Percentiles rank a stretch among this genome's conserved stretches.
phyloP scores from a whole-genome alignment of 1,140 invertebrate genomes.

The Cryptotermes secundus region DNA sequence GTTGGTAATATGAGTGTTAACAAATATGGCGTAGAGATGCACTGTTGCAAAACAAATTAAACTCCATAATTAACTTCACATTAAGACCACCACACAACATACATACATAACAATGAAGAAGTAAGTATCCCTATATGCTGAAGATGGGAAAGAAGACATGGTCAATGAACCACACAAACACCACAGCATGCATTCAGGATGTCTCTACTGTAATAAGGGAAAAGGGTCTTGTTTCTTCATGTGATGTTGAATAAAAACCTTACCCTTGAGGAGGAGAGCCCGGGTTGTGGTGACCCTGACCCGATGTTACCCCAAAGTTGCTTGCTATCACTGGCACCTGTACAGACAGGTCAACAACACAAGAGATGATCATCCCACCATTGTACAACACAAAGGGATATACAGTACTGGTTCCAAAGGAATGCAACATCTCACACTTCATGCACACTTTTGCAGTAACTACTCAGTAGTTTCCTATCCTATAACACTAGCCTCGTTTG shows the following conservation, averaged over 20 bases:
- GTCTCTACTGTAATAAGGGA: background rate
- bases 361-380: slow-evolving; percentile 22
- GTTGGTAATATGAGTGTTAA: no score
- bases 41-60: no score
- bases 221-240: background rate
- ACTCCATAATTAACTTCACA: no score
- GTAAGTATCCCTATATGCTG: background rate
- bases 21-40: no score
- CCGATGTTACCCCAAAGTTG: slow-evolving; percentile 53
- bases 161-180: slow-evolving; percentile 37
- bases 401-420: slow-evolving; percentile 13
- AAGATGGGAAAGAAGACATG: background rate
- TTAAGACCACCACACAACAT: no score
- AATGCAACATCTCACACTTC: background rate
- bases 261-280: slow-evolving; percentile 35
- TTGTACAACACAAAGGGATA: background rate
- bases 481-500: no score
- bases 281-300: slow-evolving; percentile 51
- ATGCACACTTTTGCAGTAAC: background rate
- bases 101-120: no score
- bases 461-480: no score
- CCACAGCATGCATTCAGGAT: slow-evolving; percentile 34
- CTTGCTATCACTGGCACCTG: slow-evolving; percentile 53
- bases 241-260: slow-evolving; percentile 22
- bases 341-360: slow-evolving; percentile 40